Base-by-base conservation (phyloP, 2,888 invertebrate species). In the Idaea straminata region DNA sequence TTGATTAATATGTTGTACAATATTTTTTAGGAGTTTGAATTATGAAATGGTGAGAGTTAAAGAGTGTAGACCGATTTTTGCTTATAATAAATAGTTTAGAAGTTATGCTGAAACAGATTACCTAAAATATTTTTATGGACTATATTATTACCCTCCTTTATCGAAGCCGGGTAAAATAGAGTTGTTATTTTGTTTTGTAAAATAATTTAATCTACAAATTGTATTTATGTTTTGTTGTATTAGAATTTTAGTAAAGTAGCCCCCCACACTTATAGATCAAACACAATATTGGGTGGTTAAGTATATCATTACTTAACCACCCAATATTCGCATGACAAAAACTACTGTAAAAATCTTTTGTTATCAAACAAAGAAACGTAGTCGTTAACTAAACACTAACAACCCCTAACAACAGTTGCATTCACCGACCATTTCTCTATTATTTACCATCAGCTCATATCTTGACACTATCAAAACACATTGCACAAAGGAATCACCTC, bases 381-480 rank as follows among this genome's bases (percentile, higher is more conserved):
- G 47, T 7, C 47, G 47, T 47, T 47, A 47, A 47, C 47, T 7
- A 47, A 10, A 47, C 47, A 47, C 47, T 47, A 6, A 13, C 47
- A 47, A 4, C 47, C 13, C 7, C 47, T 0, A 10, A 47, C 47
- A 47, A 47, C 47, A 47, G 47, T 47, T 47, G 47, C 47, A 47
- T 10, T 47, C 36, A 36, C 5, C 5, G 13, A 4, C 47, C 47
- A 47, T 47, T 47, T 10, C 47, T 47, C 47, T 47, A 7, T 47
- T 47, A 47, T 47, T 47, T 47, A 47, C 47, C 47, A 47, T 47
- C 74, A 74, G 68, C 69, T 75, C 75, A 77, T 88, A 88, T 90
- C 87, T 85, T 74, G 89, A 88, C 91, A 88, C 88, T 90, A 91
- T 89, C 89, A 81, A 82, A 84, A 86, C 85, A 86, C 75, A 80